These are phyloP conservation scores for Erebia ligea DNA, from an alignment of 2,888 invertebrate genomes.

Conservation along the genomic window DNA sequence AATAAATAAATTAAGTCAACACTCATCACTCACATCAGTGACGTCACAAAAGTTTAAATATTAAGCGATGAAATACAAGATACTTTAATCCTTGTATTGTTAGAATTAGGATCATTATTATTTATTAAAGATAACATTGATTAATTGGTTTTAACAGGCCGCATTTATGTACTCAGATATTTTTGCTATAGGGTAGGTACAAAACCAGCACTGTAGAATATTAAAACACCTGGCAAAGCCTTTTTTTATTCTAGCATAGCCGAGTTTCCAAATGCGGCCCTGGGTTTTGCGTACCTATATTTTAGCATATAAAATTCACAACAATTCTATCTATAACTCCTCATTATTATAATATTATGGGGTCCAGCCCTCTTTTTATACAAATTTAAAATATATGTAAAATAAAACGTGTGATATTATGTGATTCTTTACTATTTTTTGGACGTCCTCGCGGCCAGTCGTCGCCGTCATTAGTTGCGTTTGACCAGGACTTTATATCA, in stretches of 20 bases:
- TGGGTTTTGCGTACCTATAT: constrained; percentile 49
- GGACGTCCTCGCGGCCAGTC: background rate
- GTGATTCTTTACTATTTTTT: background rate
- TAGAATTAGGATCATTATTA: background rate
- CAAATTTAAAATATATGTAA: constrained; percentile 45
- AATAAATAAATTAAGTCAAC: constrained; percentile 5
- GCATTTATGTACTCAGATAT: background rate
- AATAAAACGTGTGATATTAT: constrained; percentile 19
- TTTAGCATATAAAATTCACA: constrained; percentile 73
- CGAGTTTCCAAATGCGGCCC: background rate
- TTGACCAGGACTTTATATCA: constrained; percentile 31
- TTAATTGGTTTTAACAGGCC: constrained; percentile 43
- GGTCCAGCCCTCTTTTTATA: constrained; percentile 76
- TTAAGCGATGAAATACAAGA: constrained; percentile 14
- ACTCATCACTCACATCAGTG: constrained; percentile 2
- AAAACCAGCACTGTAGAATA: background rate
- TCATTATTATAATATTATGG: constrained; percentile 57
- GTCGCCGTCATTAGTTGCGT: background rate
- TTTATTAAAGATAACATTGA: constrained; percentile 15
- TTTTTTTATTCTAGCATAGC: background rate
- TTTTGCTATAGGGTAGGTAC: background rate
- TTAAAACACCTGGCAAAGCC: background rate
- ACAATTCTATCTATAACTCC: constrained; percentile 63
- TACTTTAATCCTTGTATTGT: background rate
- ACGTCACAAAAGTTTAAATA: constrained; percentile 11